Evolutionary conservation across 2,113 vertebrate genomes (phyloP).

Genomic region (Ammodytes marinus): DNA sequence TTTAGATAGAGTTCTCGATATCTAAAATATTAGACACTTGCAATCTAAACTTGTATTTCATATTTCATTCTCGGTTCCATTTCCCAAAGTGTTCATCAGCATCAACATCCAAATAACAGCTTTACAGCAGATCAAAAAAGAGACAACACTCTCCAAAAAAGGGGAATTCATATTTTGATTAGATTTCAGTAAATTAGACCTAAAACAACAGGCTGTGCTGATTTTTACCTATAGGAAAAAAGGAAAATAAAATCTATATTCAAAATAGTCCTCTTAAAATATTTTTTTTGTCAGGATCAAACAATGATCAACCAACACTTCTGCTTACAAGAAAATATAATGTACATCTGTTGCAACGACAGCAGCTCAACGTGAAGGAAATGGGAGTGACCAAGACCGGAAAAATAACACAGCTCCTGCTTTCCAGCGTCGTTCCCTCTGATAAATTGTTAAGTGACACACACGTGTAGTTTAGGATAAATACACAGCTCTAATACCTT

Average conservation of each 20-base stretch:
- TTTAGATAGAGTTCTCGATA: slow-evolving; percentile 52
- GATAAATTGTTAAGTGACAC: not conserved
- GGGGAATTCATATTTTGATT: slow-evolving; percentile 15
- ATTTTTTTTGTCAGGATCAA: slow-evolving; percentile 68
- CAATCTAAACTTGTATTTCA: slow-evolving; percentile 50
- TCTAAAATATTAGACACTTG: slow-evolving; percentile 71
- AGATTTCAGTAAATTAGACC: slow-evolving; percentile 4
- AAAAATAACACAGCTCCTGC: slow-evolving; percentile 11
- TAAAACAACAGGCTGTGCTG: slow-evolving; percentile 46
- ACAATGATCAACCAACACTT: slow-evolving; percentile 59
- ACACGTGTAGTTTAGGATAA: not conserved
- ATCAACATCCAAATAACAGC: slow-evolving; percentile 39
- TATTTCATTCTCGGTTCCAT: slow-evolving; percentile 41
- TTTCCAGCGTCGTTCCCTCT: slow-evolving; percentile 24
- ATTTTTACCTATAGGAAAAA: slow-evolving; percentile 50
- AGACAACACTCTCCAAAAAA: slow-evolving; percentile 41
- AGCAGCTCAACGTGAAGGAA: slow-evolving; percentile 31
- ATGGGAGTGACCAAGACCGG: slow-evolving; percentile 27
- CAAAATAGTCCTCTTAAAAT: slow-evolving; percentile 82
- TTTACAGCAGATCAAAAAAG: slow-evolving; percentile 50
- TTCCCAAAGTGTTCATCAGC: slow-evolving; percentile 42
- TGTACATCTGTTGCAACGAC: slow-evolving; percentile 37
- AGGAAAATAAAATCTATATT: slow-evolving; percentile 77
- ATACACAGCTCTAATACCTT: slow-evolving; percentile 30
- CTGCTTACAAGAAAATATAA: slow-evolving; percentile 75